Evolutionary conservation across 2,113 vertebrate genomes (phyloP), one percentile per base, ranked within the genome.

Genomic region (Apus apus): DNA sequence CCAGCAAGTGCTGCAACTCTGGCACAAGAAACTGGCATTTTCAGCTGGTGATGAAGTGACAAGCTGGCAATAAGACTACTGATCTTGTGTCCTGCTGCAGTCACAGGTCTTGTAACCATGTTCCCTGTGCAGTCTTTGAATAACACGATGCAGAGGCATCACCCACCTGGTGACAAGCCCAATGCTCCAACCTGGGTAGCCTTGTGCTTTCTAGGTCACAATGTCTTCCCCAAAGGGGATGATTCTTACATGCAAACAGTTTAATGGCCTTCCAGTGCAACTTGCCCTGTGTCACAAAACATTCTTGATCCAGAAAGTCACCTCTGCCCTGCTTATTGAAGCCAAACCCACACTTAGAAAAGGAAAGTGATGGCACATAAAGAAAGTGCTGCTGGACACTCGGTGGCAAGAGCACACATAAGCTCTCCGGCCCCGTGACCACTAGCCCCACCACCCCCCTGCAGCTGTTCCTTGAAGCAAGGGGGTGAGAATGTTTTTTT

Each of bases 391-490:
- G 57, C 72, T 77, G 51, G 34, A 67, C 75, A 72, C 61, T 56
- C 29, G 36, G 48, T 67, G 27, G 64, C 65, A 84, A 48, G 30
- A 90, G 53, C 62, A 85, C 57, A 51, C 3, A 21, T n/a, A 61
- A 90, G 27, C 68, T 92, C 73, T 72, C 65, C 76, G 86, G 76
- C 73, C 86, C 57, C 10, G 2, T 68, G 76, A 92, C 45, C 36
- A 34, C 48, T 53, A 3, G 4, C 16, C 29, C 29, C 71, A 3
- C 32, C 13, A 0, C 4, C 48, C 21, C 48, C 22, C 48, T 0
- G 6, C 88, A 96, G 94, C 94, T 96, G 94, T 81, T 96, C 83
- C 65, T 48, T 80, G 27, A 13, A 81, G 68, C 57, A 71, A 46
- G 7, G 48, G 46, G 5, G 50, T 25, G 65, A 71, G 65, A 84